A percentile compares a stretch with the other conserved stretches of the same genome.
phyloP scores from a whole-genome alignment of 2,113 vertebrate species.

The Etheostoma cragini region DNA sequence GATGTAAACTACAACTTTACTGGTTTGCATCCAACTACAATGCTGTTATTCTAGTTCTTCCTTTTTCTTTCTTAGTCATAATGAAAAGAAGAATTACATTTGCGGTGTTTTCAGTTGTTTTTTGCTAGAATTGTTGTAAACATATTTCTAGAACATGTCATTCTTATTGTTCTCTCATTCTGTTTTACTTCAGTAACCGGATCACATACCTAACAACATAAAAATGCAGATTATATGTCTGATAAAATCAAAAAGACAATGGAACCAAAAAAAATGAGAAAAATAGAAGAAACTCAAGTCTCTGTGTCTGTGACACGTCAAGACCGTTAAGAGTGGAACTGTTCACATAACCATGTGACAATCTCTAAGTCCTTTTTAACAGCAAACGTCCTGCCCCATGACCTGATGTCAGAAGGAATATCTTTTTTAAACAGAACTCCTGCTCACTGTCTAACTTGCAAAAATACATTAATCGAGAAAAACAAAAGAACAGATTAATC shows the following conservation, averaged over 20 bases:
- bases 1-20: too few species aligned
- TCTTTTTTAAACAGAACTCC: too few species aligned
- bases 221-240: slow-evolving; percentile 4
- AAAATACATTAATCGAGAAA: too few species aligned
- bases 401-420: not conserved
- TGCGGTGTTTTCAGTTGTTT: not conserved
- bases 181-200: not conserved
- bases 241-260: not conserved
- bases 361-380: slow-evolving; percentile 11
- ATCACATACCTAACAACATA: not conserved
- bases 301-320: not conserved
- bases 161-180: not conserved
- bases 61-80: not conserved
- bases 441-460: too few species aligned
- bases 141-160: not conserved
- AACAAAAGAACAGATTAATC: too few species aligned
- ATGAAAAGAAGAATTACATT: not conserved
- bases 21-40: too few species aligned
- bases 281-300: not conserved
- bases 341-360: slow-evolving; percentile 33
- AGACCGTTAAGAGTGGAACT: slow-evolving; percentile 10
- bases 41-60: too few species aligned
- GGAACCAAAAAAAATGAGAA: not conserved
- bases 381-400: not conserved
- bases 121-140: not conserved